phyloP scores from a whole-genome alignment of 2,113 vertebrate genomes.

The Oncorhynchus nerka region DNA sequence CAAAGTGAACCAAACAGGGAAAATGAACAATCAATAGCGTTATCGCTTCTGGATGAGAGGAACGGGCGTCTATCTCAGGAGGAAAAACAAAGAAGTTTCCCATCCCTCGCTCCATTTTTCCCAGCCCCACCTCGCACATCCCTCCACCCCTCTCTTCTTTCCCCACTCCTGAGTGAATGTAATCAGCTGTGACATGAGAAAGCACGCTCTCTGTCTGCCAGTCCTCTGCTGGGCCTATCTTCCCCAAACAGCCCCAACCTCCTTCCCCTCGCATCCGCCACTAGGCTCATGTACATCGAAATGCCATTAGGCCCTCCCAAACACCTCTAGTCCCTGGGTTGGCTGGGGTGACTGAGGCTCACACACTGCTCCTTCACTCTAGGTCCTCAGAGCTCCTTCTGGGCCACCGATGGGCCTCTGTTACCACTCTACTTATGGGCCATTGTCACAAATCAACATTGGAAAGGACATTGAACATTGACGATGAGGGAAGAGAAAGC shows the following conservation, averaged over 20 bases:
- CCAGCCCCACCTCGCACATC: constrained; percentile 38
- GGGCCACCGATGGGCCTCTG: constrained; percentile 75
- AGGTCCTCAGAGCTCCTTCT: constrained; percentile 54
- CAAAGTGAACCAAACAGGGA: constrained; percentile 33
- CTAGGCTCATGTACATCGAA: constrained; percentile 96
- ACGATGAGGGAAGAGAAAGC: constrained; percentile 3
- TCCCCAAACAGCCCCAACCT: constrained; percentile 37
- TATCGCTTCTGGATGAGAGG: constrained; percentile 52
- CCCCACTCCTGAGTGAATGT: constrained; percentile 79
- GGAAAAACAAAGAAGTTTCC: constrained; percentile 76
- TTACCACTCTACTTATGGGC: constrained; percentile 57
- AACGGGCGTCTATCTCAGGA: constrained; percentile 66
- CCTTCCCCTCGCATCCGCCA: constrained; percentile 80
- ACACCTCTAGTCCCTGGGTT: constrained; percentile 71
- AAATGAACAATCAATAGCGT: constrained; percentile 36
- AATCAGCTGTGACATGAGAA: constrained; percentile 99
- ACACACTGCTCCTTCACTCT: constrained; percentile 52
- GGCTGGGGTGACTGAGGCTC: constrained; percentile 29
- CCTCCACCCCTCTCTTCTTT: constrained; percentile 43
- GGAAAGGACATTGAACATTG: constrained; percentile 33
- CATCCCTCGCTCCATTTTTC: constrained; percentile 72
- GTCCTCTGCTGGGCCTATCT: constrained; percentile 47
- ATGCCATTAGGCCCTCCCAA: constrained; percentile 91
- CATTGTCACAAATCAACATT: constrained; percentile 55
- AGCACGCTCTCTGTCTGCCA: constrained; percentile 69